phyloP scores from a whole-genome alignment of 2,113 vertebrate species.

The Ceratotherium simum region DNA sequence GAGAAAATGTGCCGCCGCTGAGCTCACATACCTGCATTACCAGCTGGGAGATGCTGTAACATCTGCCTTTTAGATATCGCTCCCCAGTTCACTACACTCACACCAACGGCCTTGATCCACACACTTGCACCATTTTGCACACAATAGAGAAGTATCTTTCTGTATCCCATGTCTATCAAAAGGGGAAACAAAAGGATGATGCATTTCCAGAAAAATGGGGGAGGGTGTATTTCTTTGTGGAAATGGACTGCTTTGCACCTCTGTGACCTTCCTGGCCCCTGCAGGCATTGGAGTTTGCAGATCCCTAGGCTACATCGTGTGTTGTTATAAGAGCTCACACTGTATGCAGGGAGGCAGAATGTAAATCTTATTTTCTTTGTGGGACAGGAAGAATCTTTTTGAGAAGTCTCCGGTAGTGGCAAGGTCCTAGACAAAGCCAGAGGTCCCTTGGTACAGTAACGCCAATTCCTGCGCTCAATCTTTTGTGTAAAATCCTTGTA shows the following conservation, averaged over 20 bases:
- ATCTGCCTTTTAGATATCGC: neutral
- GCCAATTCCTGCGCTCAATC: neutral
- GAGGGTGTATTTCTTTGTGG: neutral
- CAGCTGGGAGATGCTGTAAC: neutral
- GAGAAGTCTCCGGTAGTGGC: neutral
- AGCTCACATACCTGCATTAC: neutral
- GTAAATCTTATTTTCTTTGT: neutral
- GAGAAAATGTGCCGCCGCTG: neutral
- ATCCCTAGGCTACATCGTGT: neutral
- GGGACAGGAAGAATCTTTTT: constrained; percentile 1
- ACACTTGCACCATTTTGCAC: neutral
- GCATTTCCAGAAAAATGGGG: neutral
- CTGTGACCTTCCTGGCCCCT: neutral
- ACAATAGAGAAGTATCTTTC: neutral
- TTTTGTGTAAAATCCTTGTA: neutral
- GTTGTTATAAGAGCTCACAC: neutral
- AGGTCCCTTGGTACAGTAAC: neutral
- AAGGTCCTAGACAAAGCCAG: neutral
- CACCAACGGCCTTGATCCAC: neutral
- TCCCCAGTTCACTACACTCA: neutral
- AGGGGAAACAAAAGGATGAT: neutral
- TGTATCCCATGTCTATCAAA: neutral
- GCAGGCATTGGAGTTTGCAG: neutral
- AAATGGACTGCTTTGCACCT: neutral
- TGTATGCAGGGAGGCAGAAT: neutral